Evolutionary conservation across 2,797 vertebrate species (phyloP).

Genomic region (Amniataba percoides): DNA sequence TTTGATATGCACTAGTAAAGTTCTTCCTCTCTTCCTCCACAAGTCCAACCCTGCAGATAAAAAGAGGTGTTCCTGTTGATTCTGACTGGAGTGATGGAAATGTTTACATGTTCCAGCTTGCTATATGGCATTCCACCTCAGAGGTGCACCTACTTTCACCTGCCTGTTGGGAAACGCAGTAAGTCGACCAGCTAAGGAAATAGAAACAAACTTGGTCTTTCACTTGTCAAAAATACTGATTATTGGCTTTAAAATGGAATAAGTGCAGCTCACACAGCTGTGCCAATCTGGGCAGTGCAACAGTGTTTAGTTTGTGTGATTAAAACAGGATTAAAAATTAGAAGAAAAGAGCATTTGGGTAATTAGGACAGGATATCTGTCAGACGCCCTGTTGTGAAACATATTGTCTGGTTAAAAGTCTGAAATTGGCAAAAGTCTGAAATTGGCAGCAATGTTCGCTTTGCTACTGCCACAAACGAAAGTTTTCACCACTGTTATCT

Average conservation of each 20-base stretch:
- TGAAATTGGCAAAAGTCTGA: slow-evolving; percentile 7
- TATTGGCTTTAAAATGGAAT: slow-evolving; percentile 13
- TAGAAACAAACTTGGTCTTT: slow-evolving; percentile 9
- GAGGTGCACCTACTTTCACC: slow-evolving; percentile 50
- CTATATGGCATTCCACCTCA: slow-evolving; percentile 71
- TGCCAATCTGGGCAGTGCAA: slow-evolving; percentile 34
- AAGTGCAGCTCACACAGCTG: slow-evolving; percentile 15
- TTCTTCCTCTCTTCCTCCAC: slow-evolving; percentile 29
- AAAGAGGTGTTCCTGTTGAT: slow-evolving; percentile 34
- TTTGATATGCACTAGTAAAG: slow-evolving; percentile 39
- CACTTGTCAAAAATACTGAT: slow-evolving; percentile 16
- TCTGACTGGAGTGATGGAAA: slow-evolving; percentile 42
- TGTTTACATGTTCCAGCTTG: slow-evolving; percentile 79
- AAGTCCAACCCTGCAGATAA: slow-evolving; percentile 61
- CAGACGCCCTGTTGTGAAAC: slow-evolving; percentile 58
- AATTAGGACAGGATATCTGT: slow-evolving; percentile 63
- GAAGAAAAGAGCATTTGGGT: slow-evolving; percentile 55
- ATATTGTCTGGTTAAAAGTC: slow-evolving; percentile 17
- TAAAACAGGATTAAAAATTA: slow-evolving; percentile 57
- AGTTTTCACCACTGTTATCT: not conserved
- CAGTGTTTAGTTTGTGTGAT: slow-evolving; percentile 37
- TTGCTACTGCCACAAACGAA: not conserved
- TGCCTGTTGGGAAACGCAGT: not conserved
- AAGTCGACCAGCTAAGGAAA: not conserved
- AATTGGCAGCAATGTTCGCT: slow-evolving; percentile 14